These are phyloP conservation scores for Chiloscyllium punctatum DNA, from an alignment of 2,797 vertebrate species.

Conservation along the genomic window DNA sequence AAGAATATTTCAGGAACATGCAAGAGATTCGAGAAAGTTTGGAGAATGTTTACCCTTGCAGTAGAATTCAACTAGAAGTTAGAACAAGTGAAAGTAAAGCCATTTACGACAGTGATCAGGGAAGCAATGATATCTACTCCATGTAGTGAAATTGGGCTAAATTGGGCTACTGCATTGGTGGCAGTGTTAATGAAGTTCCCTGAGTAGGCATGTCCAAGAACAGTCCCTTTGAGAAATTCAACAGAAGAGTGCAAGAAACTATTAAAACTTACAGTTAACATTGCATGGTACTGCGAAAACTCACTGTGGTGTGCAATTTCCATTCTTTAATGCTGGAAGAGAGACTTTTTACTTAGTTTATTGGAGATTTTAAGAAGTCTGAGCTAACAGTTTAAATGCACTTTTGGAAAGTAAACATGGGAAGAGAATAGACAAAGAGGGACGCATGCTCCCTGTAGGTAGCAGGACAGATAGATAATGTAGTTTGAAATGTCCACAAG, in stretches of 20 bases:
- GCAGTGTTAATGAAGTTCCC: not conserved
- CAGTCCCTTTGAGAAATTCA: not conserved
- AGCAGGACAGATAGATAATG: not conserved
- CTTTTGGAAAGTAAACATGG: not conserved
- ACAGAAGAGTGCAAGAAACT: not conserved
- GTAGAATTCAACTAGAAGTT: not conserved
- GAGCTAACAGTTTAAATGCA: not conserved
- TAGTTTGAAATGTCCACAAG: not conserved
- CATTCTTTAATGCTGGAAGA: not conserved
- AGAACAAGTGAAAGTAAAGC: not conserved
- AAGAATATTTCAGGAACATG: not conserved
- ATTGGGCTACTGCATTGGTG: not conserved
- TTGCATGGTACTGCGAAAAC: not conserved
- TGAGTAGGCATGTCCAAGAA: not conserved
- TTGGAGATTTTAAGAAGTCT: not conserved
- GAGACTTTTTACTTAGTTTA: not conserved
- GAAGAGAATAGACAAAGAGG: not conserved
- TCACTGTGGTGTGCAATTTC: not conserved
- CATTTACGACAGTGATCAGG: not conserved
- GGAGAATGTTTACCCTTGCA: not conserved
- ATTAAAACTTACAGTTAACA: not conserved
- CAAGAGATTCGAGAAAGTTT: not conserved
- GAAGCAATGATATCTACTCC: not conserved
- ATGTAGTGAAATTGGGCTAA: not conserved
- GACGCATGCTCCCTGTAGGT: not conserved